Evolutionary conservation across 2,797 vertebrate genomes (phyloP).

Genomic region (Coccyzus lansbergi): DNA sequence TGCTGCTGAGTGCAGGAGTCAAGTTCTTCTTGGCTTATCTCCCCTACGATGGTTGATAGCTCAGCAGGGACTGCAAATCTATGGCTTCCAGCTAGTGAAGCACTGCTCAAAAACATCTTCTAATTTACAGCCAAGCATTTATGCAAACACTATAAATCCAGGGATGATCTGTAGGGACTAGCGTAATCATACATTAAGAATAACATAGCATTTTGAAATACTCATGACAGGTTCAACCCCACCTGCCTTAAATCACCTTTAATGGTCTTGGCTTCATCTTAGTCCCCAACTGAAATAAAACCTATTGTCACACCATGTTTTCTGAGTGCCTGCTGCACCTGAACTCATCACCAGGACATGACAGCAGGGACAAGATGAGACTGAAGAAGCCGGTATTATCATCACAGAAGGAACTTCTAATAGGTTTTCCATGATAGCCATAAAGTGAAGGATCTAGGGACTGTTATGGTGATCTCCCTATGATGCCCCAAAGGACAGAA

Average conservation of each 20-base stretch:
- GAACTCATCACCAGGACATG: constrained; percentile 9
- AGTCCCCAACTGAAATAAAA: constrained; percentile 51
- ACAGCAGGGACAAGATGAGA: not conserved
- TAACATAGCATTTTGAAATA: constrained; percentile 60
- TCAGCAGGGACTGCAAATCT: constrained; percentile 42
- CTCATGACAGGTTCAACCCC: constrained; percentile 26
- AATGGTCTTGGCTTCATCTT: constrained; percentile 38
- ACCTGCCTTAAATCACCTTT: constrained; percentile 69
- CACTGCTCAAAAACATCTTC: constrained; percentile 2
- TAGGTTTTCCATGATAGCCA: constrained; percentile 51
- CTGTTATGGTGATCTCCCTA: not conserved
- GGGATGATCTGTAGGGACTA: constrained; percentile 14
- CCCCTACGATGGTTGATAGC: constrained; percentile 25
- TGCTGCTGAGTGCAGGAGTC: not conserved
- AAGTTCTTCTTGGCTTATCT: constrained; percentile 25
- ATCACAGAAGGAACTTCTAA: not conserved
- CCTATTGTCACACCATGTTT: constrained; percentile 15
- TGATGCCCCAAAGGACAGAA: constrained; percentile 14
- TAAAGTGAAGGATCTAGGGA: constrained; percentile 14
- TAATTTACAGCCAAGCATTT: constrained; percentile 66
- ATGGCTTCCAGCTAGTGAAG: constrained; percentile 17
- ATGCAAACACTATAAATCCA: constrained; percentile 67
- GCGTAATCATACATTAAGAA: constrained; percentile 42
- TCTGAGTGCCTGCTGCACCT: constrained; percentile 20
- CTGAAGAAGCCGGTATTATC: not conserved